phyloP scores from a whole-genome alignment of 1,140 invertebrate species.

The Hyles vespertilio region DNA sequence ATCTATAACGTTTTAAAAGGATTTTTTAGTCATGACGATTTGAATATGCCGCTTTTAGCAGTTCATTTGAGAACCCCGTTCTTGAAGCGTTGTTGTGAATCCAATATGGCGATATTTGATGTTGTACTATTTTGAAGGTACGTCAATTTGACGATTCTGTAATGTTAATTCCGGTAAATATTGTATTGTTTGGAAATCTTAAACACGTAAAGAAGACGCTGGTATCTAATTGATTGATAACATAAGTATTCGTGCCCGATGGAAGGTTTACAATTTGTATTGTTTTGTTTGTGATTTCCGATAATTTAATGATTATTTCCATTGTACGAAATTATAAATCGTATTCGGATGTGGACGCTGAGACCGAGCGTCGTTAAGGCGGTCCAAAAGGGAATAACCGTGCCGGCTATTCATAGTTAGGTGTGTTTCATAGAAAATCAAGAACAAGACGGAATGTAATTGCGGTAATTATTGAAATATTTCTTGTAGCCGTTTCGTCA shows the following conservation, averaged over 20 bases:
- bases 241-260: conserved; percentile 44
- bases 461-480: conserved; percentile 62
- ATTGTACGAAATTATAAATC: conserved; percentile 43
- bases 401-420: conserved; percentile 10
- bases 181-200: conserved; percentile 47
- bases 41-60: conserved; percentile 51
- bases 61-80: conserved; percentile 70
- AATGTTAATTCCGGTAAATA: conserved; percentile 69
- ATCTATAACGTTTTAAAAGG: too few species aligned
- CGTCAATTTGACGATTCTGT: conserved; percentile 75
- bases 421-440: conserved; percentile 22
- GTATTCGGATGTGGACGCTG: conserved; percentile 19
- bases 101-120: conserved; percentile 76
- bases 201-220: conserved; percentile 32
- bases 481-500: conserved; percentile 37
- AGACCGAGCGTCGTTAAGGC: conserved; percentile 12
- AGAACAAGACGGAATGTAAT: conserved; percentile 54
- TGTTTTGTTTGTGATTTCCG: conserved; percentile 74
- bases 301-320: conserved; percentile 56
- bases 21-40: conserved; percentile 26
- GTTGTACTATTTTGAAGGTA: conserved; percentile 76
- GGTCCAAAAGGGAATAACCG: conserved; percentile 4
- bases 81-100: conserved; percentile 76
- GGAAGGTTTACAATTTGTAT: conserved; percentile 67
- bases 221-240: conserved; percentile 24